Conservation (phyloP, 1,140 invertebrate genomes). For the Drosophila sturtevanti region DNA sequence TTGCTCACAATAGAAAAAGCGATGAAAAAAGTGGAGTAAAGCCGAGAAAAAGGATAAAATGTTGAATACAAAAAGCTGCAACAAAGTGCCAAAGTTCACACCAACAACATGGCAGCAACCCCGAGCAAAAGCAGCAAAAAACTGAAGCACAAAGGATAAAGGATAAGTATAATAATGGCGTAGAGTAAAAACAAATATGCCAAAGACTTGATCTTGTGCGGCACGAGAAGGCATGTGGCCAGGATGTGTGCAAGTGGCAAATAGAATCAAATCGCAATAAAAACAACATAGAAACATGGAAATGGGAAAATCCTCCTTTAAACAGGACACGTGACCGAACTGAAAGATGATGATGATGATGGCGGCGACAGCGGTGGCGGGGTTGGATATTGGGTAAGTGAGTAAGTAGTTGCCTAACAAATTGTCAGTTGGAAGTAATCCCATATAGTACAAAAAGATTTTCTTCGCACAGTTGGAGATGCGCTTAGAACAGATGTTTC, state of each 20-base stretch:
- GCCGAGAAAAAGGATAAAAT: conserved; percentile 33
- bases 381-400: not conserved
- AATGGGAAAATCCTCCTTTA: conserved; percentile 71
- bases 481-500: not conserved
- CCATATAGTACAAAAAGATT: conserved; percentile 49
- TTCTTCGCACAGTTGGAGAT: conserved; percentile 33
- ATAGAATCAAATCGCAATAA: conserved; percentile 79
- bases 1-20: conserved; percentile 17
- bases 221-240: conserved; percentile 11
- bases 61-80: conserved; percentile 46
- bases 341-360: not conserved
- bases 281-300: conserved; percentile 47
- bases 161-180: conserved; percentile 63
- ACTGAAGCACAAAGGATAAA: conserved; percentile 20
- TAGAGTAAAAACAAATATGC: conserved; percentile 67
- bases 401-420: conserved; percentile 44
- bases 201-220: conserved; percentile 44
- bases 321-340: conserved; percentile 71
- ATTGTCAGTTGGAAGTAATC: conserved; percentile 68
- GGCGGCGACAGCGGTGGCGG: conserved; percentile 6
- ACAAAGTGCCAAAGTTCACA: conserved; percentile 74
- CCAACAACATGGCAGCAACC: conserved; percentile 52
- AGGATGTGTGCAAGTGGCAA: conserved; percentile 43
- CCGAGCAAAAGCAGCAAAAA: conserved; percentile 8
- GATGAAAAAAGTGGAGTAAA: conserved; percentile 41